Base-by-base conservation (phyloP, 2,113 vertebrate genomes). In the Sarotherodon lohbergeri region DNA sequence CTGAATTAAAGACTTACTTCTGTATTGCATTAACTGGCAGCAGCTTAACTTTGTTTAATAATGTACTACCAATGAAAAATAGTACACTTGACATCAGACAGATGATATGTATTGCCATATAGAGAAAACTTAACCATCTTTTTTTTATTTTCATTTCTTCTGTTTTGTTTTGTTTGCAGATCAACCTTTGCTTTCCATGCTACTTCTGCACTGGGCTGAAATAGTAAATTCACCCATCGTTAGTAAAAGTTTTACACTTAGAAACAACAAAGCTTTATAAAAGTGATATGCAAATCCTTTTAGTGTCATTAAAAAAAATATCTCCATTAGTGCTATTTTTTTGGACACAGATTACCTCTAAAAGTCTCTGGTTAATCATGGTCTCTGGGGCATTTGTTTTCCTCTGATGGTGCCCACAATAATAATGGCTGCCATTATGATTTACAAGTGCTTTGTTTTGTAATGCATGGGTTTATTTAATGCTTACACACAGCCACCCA, bases 341-440 rank as follows among this genome's bases (percentile, higher is more conserved):
- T 24, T 29, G 56, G 80, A 6, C 19, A 43, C 73, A 19, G 50
- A 22, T 56, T 41, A 9, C 24, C 52, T 81, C 19, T 83, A 71
- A 92, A 86, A 24, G 12, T 89, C 57, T 55, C n/a, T 32, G 29
- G 61, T 81, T 83, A 82, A 80, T 88, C 57, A 43, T 39, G 6
- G 9, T 86, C 54, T 88, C 85, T 36, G 27, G 46, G 39, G 50
- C 1, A 32, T 86, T 86, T 80, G 13, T 88, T 86, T 86, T 88
- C 19, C 68, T 82, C n/a, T 61, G 66, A 80, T 36, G 73, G 41
- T 81, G 57, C 9, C 41, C 86, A 86, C 81, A 84, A 55, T 55
- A 82, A 81, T 80, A 82, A 86, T 73, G 61, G 55, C 52, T 81
- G 56, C 63, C 48, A 80, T 88, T 91, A 92, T 84, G 41, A 89